These are phyloP conservation scores for Boloria selene DNA, from an alignment of 2,888 invertebrate species.

Conservation along the genomic window DNA sequence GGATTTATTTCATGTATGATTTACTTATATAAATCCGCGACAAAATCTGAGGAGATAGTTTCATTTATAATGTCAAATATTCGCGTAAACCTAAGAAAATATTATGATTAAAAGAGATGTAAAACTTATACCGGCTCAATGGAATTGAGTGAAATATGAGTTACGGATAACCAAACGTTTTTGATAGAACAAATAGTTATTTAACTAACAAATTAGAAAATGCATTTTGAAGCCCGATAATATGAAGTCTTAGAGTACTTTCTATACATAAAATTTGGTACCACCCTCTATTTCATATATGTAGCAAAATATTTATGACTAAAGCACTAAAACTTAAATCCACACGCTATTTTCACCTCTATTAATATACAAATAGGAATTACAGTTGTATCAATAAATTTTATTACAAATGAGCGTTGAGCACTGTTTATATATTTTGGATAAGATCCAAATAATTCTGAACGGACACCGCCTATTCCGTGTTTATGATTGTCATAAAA, in stretches of 20 bases:
- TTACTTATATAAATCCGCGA: too few relatives aligned
- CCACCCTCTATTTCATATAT: constrained; percentile 3
- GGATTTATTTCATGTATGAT: too few relatives aligned
- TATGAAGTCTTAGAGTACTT: not conserved
- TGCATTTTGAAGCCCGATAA: too few relatives aligned
- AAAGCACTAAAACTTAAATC: not conserved
- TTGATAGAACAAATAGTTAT: too few relatives aligned
- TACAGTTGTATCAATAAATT: constrained; percentile 7
- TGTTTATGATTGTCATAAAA: constrained; percentile 46
- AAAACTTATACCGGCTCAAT: too few relatives aligned
- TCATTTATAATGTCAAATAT: too few relatives aligned
- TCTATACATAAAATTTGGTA: constrained; percentile 11
- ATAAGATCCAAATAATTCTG: constrained; percentile 43
- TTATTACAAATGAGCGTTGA: constrained; percentile 2
- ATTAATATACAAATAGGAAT: not conserved
- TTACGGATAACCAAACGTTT: too few relatives aligned
- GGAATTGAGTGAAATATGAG: too few relatives aligned
- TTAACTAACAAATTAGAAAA: too few relatives aligned
- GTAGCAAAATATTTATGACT: not conserved
- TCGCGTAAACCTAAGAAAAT: too few relatives aligned
- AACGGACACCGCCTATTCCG: constrained; percentile 44
- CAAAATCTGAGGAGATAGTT: too few relatives aligned
- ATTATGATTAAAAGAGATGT: too few relatives aligned
- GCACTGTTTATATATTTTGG: constrained; percentile 38
- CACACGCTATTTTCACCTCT: not conserved